phyloP scores from a whole-genome alignment of 1,140 invertebrate species.

The Eulimnadia texana region DNA sequence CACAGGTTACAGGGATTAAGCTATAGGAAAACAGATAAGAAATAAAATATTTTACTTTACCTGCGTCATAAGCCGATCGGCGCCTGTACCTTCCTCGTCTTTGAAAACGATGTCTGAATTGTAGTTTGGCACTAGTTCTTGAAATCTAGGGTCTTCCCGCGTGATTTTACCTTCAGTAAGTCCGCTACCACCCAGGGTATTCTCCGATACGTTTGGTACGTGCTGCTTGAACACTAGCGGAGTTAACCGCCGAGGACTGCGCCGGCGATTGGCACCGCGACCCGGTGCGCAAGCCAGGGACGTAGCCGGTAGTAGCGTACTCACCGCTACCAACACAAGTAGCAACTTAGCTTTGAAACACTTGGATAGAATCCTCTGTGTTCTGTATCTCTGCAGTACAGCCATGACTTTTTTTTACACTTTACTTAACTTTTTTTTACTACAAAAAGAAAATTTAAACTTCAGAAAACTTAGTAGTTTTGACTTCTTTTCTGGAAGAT shows the following conservation, averaged over 20 bases:
- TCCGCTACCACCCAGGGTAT: constrained; percentile 75
- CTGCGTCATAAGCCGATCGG: constrained; percentile 89
- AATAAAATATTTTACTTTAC: too few relatives aligned
- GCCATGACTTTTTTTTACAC: background rate
- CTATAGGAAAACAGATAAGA: background rate
- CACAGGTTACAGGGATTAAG: too few relatives aligned
- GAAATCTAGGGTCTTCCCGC: constrained; percentile 64
- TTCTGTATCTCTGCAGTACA: background rate
- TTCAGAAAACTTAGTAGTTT: too few relatives aligned
- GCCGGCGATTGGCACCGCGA: constrained; percentile 55
- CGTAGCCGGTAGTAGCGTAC: constrained; percentile 15
- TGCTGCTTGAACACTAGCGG: constrained; percentile 89
- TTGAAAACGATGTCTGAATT: constrained; percentile 88
- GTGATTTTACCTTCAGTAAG: constrained; percentile 65
- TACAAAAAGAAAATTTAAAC: too few relatives aligned
- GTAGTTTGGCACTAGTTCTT: constrained; percentile 83
- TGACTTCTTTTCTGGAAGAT: too few relatives aligned
- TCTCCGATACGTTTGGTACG: constrained; percentile 85
- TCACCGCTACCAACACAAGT: constrained; percentile 10
- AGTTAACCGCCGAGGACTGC: constrained; percentile 60
- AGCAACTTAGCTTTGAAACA: background rate
- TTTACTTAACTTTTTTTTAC: background rate
- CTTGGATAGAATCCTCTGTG: background rate
- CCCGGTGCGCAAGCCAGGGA: constrained; percentile 66
- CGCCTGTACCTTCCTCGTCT: constrained; percentile 90